Conservation (phyloP, 2,113 vertebrate genomes). For the Chlamydotis undulata region DNA sequence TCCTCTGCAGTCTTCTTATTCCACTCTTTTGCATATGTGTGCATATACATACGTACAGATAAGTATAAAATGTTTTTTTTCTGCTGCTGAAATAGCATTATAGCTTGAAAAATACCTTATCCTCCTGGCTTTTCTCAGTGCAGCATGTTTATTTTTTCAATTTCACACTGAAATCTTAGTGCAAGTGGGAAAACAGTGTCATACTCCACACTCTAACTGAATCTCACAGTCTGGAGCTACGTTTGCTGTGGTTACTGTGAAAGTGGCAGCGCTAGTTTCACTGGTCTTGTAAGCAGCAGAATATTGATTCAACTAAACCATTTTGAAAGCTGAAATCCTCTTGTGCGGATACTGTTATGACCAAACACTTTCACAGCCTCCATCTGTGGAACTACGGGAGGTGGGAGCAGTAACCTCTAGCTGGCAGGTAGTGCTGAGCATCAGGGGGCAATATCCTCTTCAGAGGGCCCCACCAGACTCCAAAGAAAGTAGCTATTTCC, state of each 20-base stretch:
- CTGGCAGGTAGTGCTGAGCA: neutral
- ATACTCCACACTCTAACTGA: no score
- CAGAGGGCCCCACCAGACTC: neutral
- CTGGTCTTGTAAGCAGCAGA: neutral
- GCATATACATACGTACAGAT: neutral
- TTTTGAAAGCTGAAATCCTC: neutral
- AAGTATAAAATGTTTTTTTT: neutral
- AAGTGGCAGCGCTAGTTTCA: neutral
- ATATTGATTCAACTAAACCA: neutral
- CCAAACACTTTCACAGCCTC: accelerated
- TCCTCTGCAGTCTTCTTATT: neutral
- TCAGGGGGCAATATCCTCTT: neutral
- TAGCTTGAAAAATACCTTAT: neutral
- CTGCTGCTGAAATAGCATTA: neutral
- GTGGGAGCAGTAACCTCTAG: neutral
- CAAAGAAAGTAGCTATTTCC: neutral
- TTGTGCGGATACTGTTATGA: no score
- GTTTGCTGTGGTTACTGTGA: neutral
- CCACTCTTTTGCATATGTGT: neutral
- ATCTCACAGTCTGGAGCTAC: neutral
- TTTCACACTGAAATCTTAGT: neutral
- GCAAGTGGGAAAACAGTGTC: neutral
- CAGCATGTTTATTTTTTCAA: neutral
- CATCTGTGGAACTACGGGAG: neutral
- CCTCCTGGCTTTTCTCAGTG: neutral